Conservation (phyloP, 2,113 vertebrate genomes). For the Micronycteris hirsuta region DNA sequence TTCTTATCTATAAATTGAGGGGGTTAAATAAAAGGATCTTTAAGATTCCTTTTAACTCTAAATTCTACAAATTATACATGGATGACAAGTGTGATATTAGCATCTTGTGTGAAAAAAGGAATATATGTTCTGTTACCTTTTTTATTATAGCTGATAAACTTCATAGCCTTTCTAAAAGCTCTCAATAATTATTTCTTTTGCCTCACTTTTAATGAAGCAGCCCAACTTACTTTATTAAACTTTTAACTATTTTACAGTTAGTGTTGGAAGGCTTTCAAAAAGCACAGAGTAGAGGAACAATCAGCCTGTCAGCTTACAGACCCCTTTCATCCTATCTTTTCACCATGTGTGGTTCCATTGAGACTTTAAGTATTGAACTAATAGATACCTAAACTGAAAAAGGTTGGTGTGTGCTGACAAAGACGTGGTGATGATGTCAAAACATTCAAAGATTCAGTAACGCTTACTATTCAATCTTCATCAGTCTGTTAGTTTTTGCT, state of each 20-base stretch:
- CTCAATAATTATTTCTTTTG: constrained; percentile 22
- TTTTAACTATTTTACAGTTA: constrained; percentile 42
- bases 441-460: constrained; percentile 73
- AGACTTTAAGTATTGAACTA: constrained; percentile 76
- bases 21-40: background rate
- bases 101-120: background rate
- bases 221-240: constrained; percentile 35
- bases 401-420: constrained; percentile 75
- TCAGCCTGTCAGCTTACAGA: constrained; percentile 76
- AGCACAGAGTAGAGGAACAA: constrained; percentile 45
- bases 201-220: constrained; percentile 32
- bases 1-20: background rate
- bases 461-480: constrained; percentile 45
- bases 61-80: constrained; percentile 5
- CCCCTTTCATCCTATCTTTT: constrained; percentile 70
- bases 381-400: constrained; percentile 74
- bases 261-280: constrained; percentile 32
- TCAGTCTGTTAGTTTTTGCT: constrained; percentile 30
- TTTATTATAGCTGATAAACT: background rate
- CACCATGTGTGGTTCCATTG: constrained; percentile 70
- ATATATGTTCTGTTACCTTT: background rate
- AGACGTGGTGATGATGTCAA: constrained; percentile 76
- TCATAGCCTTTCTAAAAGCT: background rate
- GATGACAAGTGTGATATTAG: background rate
- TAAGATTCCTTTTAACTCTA: background rate